Evolutionary conservation across 2,888 invertebrate genomes (phyloP), one percentile per base, ranked within the genome.

Genomic region (Celastrina argiolus): DNA sequence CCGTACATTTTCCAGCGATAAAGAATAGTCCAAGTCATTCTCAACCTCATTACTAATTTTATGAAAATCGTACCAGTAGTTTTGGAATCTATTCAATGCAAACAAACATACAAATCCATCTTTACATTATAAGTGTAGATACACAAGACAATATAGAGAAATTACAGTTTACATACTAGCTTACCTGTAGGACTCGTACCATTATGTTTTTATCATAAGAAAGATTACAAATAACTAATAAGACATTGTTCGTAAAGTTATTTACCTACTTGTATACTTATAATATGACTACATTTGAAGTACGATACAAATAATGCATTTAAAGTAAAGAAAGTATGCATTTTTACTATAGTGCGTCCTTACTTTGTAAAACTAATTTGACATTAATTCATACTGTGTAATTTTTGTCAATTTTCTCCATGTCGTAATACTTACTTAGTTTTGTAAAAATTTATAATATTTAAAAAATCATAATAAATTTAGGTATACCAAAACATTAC

Each of bases 231-330:
- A 79, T 80, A 80, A 84, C 80, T 81, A 82, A 79, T 80, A 80
- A 81, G 75, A 80, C 74, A 81, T 79, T 83, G 84, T 84, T 86
- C 83, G 78, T 78, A 74, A 77, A 78, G 75, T 78, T 77, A 76
- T 74, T 80, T 78, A 76, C 72, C 84, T 87, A 87, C 81, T 82
- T 84, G 80, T 82, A 83, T 83, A 84, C 84, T 87, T 87, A 88
- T 80, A 74, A 71, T 68, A 84, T 89, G 88, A 89, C 89, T 89
- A 88, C 84, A 84, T 78, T 82, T 82, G 76, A 81, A 76, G 79
- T 81, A 81, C 76, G 71, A 77, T 76, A 78, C 76, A 80, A 79
- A 76, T 74, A 75, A 77, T 67, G 67, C 64, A 66, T 69, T 65
- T 65, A 68, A 70, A 70, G 64, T 68, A 69, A 69, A 61, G 66